These are phyloP conservation scores for Apodemia mormo DNA, from an alignment of 2,888 invertebrate species.

Conservation along the genomic window DNA sequence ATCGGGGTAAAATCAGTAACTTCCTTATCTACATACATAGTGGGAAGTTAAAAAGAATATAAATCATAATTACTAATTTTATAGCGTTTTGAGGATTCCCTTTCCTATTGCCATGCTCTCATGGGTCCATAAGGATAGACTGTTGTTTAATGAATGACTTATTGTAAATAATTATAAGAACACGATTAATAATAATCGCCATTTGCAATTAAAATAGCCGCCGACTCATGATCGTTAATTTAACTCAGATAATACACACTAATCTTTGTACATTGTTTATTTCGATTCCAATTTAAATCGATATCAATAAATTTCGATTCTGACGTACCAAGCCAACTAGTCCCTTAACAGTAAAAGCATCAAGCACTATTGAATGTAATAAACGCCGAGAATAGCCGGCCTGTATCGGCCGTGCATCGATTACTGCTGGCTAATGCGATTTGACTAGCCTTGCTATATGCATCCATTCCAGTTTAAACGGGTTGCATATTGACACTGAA, in stretches of 20 bases:
- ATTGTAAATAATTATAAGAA: not conserved
- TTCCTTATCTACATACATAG: no score
- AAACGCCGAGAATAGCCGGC: constrained; percentile 30
- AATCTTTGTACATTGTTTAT: not conserved
- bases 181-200: not conserved
- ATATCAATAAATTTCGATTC: constrained; percentile 25
- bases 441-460: constrained; percentile 56
- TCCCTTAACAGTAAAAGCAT: constrained; percentile 33
- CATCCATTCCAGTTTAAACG: constrained; percentile 50
- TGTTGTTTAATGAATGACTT: no score
- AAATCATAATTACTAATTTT: no score
- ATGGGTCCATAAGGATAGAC: no score
- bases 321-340: constrained; percentile 27
- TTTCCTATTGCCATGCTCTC: no score
- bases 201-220: constrained; percentile 1
- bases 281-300: constrained; percentile 20
- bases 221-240: not conserved
- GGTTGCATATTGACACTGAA: constrained; percentile 36
- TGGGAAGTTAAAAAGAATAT: no score
- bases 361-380: constrained; percentile 31
- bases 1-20: no score
- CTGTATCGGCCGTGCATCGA: constrained; percentile 35
- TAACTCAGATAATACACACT: not conserved
- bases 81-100: no score
- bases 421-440: constrained; percentile 62